These are phyloP conservation scores for Augiades crinisus DNA, from an alignment of 2,888 invertebrate genomes.

Conservation along the genomic window DNA sequence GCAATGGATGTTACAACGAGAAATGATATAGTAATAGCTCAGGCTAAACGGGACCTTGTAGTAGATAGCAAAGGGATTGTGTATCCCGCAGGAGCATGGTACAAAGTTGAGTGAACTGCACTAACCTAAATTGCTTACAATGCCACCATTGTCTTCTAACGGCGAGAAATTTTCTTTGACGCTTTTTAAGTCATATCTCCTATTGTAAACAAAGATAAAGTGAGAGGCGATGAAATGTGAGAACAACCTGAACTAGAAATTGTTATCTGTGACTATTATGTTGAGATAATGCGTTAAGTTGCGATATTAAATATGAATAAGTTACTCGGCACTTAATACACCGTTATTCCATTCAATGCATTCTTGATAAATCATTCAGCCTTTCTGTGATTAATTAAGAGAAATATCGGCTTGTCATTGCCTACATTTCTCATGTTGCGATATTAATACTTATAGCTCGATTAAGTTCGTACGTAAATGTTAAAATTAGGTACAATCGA, in stretches of 20 bases:
- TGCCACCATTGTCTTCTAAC: slow-evolving; percentile 60
- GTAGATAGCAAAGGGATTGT: slow-evolving; percentile 52
- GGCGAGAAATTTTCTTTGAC: slow-evolving; percentile 56
- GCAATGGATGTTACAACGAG: slow-evolving; percentile 41
- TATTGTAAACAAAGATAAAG: slow-evolving; percentile 50
- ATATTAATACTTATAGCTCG: too few species aligned
- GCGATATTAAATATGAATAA: slow-evolving; percentile 24
- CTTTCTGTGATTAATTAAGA: slow-evolving; percentile 19
- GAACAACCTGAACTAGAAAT: slow-evolving; percentile 31
- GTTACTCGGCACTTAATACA: slow-evolving; percentile 21
- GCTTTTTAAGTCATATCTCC: slow-evolving; percentile 46
- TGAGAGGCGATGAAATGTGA: slow-evolving; percentile 32
- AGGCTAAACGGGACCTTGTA: slow-evolving; percentile 30
- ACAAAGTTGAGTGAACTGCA: slow-evolving; percentile 72
- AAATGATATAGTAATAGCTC: slow-evolving; percentile 21
- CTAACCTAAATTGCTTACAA: slow-evolving; percentile 74
- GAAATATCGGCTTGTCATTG: slow-evolving; percentile 10
- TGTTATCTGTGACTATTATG: slow-evolving; percentile 31
- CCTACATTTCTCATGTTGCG: background rate
- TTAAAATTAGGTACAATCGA: too few species aligned
- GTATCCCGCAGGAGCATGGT: slow-evolving; percentile 67
- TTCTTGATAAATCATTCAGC: slow-evolving; percentile 12
- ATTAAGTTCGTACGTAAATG: too few species aligned
- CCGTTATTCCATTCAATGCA: slow-evolving; percentile 16
- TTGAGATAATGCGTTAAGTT: slow-evolving; percentile 20